These are phyloP conservation scores for Holacanthella duospinosa DNA, from an alignment of 2,888 invertebrate genomes.

Conservation along the genomic window DNA sequence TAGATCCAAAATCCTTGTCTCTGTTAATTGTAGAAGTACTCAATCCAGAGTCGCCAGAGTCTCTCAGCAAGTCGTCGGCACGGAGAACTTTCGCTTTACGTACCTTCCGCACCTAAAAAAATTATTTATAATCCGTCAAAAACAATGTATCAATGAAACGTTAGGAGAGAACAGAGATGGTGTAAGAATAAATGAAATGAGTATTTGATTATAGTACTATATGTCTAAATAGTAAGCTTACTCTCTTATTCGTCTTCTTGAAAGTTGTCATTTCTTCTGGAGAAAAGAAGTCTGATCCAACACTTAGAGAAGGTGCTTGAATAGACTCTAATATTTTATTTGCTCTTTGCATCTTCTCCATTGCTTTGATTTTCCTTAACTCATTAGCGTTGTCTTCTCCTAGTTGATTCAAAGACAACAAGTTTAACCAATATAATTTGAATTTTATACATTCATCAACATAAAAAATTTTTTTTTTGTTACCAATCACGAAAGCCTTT, in stretches of 20 bases:
- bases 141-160: too few species aligned
- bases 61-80: conserved; percentile 58
- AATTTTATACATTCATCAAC: neutral
- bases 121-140: neutral
- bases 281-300: conserved; percentile 81
- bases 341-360: conserved; percentile 47
- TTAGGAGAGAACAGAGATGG: too few species aligned
- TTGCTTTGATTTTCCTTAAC: conserved; percentile 29
- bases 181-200: too few species aligned
- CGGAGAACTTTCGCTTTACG: conserved; percentile 55
- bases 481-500: conserved; percentile 65
- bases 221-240: conserved; percentile 38
- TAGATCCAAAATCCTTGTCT: conserved; percentile 8
- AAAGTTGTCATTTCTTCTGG: conserved; percentile 72
- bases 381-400: conserved; percentile 39
- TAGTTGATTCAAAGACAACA: conserved; percentile 26
- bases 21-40: conserved; percentile 13
- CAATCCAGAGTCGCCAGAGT: too few species aligned
- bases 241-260: conserved; percentile 73
- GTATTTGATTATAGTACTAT: neutral
- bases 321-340: conserved; percentile 64
- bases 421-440: neutral
- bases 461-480: conserved; percentile 39
- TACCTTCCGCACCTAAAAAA: conserved; percentile 50
- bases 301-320: conserved; percentile 52